Percentiles rank a stretch among this genome's conserved stretches.
Conservation (phyloP, 2,888 invertebrate genomes). For the Dendrolimus pini region DNA sequence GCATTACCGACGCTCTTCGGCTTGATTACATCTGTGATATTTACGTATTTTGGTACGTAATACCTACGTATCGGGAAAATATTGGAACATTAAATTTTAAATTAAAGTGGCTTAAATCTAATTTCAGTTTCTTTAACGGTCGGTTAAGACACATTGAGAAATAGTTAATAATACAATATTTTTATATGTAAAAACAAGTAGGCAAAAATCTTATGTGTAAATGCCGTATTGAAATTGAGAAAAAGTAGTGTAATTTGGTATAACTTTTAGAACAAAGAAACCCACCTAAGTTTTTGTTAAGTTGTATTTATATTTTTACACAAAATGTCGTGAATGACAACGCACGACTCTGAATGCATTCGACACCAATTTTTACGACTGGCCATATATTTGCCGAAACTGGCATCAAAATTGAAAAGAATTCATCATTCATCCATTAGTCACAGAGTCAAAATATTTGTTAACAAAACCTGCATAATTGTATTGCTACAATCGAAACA, state of each 20-base stretch:
- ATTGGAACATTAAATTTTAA: too few species aligned
- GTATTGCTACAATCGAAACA: constrained; percentile 69
- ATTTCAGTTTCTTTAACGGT: too few species aligned
- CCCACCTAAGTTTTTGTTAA: constrained; percentile 54
- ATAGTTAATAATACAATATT: too few species aligned
- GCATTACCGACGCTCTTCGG: background rate
- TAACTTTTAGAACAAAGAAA: background rate
- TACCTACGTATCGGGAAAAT: too few species aligned
- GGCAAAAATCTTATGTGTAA: too few species aligned
- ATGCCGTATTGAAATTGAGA: background rate
- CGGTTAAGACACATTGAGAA: too few species aligned
- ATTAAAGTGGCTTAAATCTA: too few species aligned
- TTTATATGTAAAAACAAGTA: too few species aligned
- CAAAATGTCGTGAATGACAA: constrained; percentile 62
- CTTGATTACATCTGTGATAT: too few species aligned
- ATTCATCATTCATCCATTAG: constrained; percentile 74
- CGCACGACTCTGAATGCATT: constrained; percentile 56
- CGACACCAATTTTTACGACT: constrained; percentile 63
- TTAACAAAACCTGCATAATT: constrained; percentile 68
- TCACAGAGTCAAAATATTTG: constrained; percentile 70
- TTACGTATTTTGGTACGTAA: too few species aligned
- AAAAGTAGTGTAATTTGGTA: background rate
- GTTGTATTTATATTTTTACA: constrained; percentile 40
- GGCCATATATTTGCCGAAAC: constrained; percentile 64
- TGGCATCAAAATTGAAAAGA: constrained; percentile 68